Base-by-base conservation (phyloP, 2,797 vertebrate species). In the Staurois parvus region DNA sequence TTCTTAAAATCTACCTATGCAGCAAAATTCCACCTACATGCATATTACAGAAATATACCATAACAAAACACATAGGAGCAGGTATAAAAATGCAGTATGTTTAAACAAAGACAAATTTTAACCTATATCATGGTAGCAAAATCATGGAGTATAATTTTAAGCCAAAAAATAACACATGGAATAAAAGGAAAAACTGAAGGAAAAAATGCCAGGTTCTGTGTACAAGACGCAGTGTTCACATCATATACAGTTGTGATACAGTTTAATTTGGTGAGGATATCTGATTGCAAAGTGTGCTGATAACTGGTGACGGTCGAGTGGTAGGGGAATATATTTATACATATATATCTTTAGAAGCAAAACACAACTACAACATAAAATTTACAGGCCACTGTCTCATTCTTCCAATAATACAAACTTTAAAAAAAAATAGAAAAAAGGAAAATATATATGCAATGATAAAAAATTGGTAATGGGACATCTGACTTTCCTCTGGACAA, bases 11-110 rank as follows among this genome's bases (percentile, higher is more conserved):
- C 76, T 80, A 85, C 70, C 70, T 85, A 80, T 45, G 84, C 76
- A 85, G 77, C 77, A 85, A 85, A 85, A 80, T 76, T 85, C 83
- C 70, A 85, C 56, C 84, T 85, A 80, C 77, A 75, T 85, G 84
- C 84, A 85, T 85, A 80, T 85, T 85, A 85, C 84, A 79, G 75
- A 85, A 79, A 80, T 85, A 66, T 80, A 80, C 84, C 77, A 79
- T 80, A 85, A 80, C 77, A 24, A 80, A 77, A 77, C 73, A 84
- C 81, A 83, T 75, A 77, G 72, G 56, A 79, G 84, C 76, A 84
- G 70, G 68, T 85, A 79, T 34, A 79, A 85, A 85, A 85, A 85
- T 80, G 77, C 70, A 85, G 24, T 34, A 64, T 84, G 66, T 73
- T 77, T 79, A 67, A 85, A 85, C 81, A 85, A 78, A 77, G 48